Evolutionary conservation across 2,113 vertebrate genomes (phyloP).

Genomic region (Sphaerodactylus townsendi): DNA sequence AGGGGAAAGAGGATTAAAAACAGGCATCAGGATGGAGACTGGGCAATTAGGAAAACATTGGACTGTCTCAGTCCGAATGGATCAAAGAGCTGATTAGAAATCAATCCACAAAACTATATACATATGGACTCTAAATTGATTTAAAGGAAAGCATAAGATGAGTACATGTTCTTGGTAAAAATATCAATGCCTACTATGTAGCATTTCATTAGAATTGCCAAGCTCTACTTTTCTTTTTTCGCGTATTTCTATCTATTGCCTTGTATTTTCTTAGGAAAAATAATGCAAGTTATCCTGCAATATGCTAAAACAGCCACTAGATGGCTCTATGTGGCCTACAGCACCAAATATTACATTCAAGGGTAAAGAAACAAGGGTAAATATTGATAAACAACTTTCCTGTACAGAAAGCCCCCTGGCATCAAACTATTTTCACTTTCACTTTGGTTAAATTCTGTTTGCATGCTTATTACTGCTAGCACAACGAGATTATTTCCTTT

Average conservation of each 20-base stretch:
- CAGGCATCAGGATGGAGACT: background rate
- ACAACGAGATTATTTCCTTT: background rate
- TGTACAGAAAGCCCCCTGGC: background rate
- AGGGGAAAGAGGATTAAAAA: background rate
- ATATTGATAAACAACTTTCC: background rate
- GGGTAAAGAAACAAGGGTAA: background rate
- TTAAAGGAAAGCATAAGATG: background rate
- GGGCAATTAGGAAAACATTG: slow-evolving; percentile 11
- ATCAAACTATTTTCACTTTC: background rate
- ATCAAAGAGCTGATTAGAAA: slow-evolving; percentile 23
- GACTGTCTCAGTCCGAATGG: slow-evolving; percentile 12
- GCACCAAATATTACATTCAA: background rate
- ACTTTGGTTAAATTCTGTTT: background rate
- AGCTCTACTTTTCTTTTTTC: background rate
- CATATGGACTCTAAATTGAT: background rate
- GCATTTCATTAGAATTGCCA: background rate
- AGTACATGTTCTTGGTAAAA: slow-evolving; percentile 7
- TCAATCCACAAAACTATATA: background rate
- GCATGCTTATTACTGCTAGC: background rate
- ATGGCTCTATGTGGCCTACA: background rate
- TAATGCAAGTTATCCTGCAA: background rate
- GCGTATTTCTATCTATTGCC: background rate
- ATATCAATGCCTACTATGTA: background rate
- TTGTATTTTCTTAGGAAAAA: background rate
- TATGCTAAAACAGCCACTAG: background rate